A percentile compares a stretch with the other conserved stretches of the same genome.
phyloP scores from a whole-genome alignment of 2,113 vertebrate species.

The Scophthalmus maximus region DNA sequence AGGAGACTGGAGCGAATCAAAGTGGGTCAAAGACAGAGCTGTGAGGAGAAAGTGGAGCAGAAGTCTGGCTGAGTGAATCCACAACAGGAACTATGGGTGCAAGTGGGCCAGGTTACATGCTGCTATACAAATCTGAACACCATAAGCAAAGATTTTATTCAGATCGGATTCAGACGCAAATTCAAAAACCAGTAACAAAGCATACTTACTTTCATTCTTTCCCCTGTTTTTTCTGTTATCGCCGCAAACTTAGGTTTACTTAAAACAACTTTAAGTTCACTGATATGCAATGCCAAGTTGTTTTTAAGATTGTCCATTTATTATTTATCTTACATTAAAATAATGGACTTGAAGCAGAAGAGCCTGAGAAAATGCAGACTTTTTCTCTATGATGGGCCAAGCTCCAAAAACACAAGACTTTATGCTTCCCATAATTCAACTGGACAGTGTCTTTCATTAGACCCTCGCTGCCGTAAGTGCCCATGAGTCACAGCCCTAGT shows the following conservation, averaged over 20 bases:
- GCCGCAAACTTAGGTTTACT: neutral
- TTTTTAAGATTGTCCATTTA: neutral
- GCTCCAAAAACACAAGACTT: too few species aligned
- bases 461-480: too few species aligned
- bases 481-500: too few species aligned
- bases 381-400: too few species aligned
- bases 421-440: too few species aligned
- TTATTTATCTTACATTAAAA: neutral
- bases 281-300: neutral
- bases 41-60: conserved; percentile 76
- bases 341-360: too few species aligned
- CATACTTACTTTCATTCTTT: neutral
- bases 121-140: conserved; percentile 77
- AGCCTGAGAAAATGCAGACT: too few species aligned
- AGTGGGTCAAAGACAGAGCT: conserved; percentile 78
- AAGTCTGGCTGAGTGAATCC: conserved; percentile 76
- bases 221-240: neutral
- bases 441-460: too few species aligned
- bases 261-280: neutral
- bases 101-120: conserved; percentile 79
- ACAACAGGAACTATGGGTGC: conserved; percentile 65
- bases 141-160: conserved; percentile 62
- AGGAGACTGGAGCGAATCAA: conserved; percentile 60
- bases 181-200: neutral
- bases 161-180: conserved; percentile 62